Base-by-base conservation (phyloP, 1,140 invertebrate genomes). In the Zaprionus nigranus region DNA sequence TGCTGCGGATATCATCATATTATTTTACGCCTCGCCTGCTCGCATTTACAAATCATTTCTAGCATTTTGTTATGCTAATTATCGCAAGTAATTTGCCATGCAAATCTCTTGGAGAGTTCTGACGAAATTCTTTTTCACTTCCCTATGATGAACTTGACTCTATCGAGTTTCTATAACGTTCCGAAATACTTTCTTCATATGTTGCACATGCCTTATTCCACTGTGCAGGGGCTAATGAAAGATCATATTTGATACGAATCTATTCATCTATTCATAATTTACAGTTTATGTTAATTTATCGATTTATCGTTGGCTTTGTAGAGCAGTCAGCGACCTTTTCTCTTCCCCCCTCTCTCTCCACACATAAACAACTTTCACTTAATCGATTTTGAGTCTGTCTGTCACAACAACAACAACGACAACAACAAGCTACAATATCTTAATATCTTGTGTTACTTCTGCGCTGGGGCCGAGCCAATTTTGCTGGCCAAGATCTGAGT, bases 21-120 rank as follows among this genome's bases (percentile, higher is more conserved):
- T 7, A 74, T 78, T 78, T 78, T 51, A 74, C 70, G 75, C 63
- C 63, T 78, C 75, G 76, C n/a, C 60, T 75, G 56, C 30, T 61
- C 28, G 36, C 5, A 34, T 26, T 78, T 54, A 11, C 53, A 78
- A 69, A 69, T 73, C 62, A 66, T 58, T 75, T 68, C 36, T 4
- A 7, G 54, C 59, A 74, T 75, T 63, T 63, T 74, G 46, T 74
- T 63, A 65, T 59, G 64, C 34, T 75, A 69, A 69, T 75, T 78
- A 62, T 62, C 43, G 57, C 28, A 20, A 20, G 54, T 69, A 69
- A 75, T 61, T 75, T 69, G 36, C 28, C 72, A 75, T 75, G 65
- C 65, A 69, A 75, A 75, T 69, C 36, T 65, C 15, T 28, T 51
- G 53, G 13, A 57, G 46, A 54, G 7, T 61, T 69, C 30, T 70